Conservation (phyloP, 2,113 vertebrate species). For the Pycnonotus jocosus region DNA sequence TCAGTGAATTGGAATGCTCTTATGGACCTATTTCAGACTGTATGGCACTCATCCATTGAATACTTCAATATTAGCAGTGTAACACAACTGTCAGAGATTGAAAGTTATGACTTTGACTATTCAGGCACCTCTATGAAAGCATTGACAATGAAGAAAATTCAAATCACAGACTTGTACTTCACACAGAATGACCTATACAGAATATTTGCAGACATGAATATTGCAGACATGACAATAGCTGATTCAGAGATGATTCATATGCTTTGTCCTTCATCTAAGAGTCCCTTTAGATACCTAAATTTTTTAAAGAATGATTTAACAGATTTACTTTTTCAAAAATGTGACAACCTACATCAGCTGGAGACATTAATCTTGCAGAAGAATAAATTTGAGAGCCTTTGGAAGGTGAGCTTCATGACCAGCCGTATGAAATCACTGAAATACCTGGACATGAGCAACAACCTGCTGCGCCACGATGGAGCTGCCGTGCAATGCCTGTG, state of each 20-base stretch:
- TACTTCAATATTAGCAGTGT: constrained; percentile 20
- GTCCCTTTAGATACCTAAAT: constrained; percentile 70
- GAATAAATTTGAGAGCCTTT: constrained; percentile 78
- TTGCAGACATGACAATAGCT: constrained; percentile 65
- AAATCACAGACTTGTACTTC: constrained; percentile 58
- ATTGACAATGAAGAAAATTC: constrained; percentile 15
- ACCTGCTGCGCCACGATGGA: constrained; percentile 71
- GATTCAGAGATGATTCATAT: constrained; percentile 77
- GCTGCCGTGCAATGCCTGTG: constrained; percentile 63
- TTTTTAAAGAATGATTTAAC: constrained; percentile 80
- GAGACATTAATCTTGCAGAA: constrained; percentile 67
- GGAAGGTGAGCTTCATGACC: constrained; percentile 71
- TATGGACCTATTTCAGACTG: constrained; percentile 23
- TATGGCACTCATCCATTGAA: constrained; percentile 64
- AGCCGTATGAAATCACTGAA: constrained; percentile 75
- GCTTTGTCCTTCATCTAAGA: constrained; percentile 77
- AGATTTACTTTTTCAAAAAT: constrained; percentile 78
- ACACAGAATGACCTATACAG: constrained; percentile 70
- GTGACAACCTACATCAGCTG: constrained; percentile 66
- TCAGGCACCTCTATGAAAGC: constrained; percentile 65
- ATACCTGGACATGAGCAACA: constrained; percentile 75
- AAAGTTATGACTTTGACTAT: not conserved
- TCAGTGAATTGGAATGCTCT: constrained; percentile 68
- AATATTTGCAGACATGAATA: constrained; percentile 79
- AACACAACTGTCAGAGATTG: rapidly evolving